Evolutionary conservation across 2,113 vertebrate species (phyloP), one percentile per base, ranked within the genome.

Genomic region (Aleadryas rufinucha): DNA sequence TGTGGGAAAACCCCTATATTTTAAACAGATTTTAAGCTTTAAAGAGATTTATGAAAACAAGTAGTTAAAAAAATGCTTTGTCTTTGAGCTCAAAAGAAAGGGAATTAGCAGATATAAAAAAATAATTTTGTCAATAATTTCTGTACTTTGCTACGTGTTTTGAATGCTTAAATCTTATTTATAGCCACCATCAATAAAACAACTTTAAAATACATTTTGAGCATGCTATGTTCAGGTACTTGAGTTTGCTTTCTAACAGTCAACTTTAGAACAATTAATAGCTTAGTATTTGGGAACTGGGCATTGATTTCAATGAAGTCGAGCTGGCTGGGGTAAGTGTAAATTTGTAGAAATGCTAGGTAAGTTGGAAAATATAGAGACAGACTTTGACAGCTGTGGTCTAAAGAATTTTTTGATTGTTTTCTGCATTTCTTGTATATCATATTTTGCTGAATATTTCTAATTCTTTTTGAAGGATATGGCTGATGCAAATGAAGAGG

Each of bases 1-100:
- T 13, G 5, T 31, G 37, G 31, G 5, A 18, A 69, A 74, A 59
- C 5, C 2, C 4, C 0, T 3, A 0, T 37, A 31, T 66, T 87
- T 95, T 72, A 68, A 68, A n/a, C 2, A n/a, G 23, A 22, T 54
- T 9, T 84, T 65, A 42, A 82, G 8, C 6, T 64, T 42, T 52
- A 37, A 22, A 75, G 16, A 52, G 8, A n/a, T 63, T 65, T 61
- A 16, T 39, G 44, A 85, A 49, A 83, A 33, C 6, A 56, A 71
- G 17, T 16, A 16, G 82, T 79, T 5, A 7, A 28, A 31, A 76
- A 54, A 80, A 13, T 31, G 3, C 2, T 60, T 88, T 90, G 13
- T n/a, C 17, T 85, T 75, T 45, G 6, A 74, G 10, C 75, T 78
- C 27, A 77, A 70, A 86, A 88, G 33, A 41, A 33, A 88, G 8